Evolutionary conservation across 2,888 invertebrate species (phyloP).

Genomic region (Boloria euphrosyne): DNA sequence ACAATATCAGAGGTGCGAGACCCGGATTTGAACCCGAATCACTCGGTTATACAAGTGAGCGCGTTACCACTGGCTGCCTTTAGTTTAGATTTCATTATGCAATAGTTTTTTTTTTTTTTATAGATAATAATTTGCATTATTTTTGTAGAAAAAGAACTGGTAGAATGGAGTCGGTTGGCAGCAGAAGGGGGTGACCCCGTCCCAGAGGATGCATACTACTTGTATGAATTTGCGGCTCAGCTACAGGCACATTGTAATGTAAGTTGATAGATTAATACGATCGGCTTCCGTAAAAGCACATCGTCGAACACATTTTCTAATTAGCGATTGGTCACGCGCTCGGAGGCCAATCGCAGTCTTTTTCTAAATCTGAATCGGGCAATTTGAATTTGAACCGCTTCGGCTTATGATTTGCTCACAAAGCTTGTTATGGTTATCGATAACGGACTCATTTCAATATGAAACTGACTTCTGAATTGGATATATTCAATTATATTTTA

Average conservation of each 20-base stretch:
- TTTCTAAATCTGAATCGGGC: constrained; percentile 71
- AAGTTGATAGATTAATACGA: constrained; percentile 54
- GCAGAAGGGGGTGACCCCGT: constrained; percentile 46
- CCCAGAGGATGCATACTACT: constrained; percentile 80
- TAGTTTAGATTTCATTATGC: no score
- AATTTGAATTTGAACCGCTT: constrained; percentile 79
- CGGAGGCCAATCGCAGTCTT: constrained; percentile 63
- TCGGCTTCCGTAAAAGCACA: constrained; percentile 77
- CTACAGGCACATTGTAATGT: constrained; percentile 88
- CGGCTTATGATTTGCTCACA: constrained; percentile 51
- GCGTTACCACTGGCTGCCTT: no score
- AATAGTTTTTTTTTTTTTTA: no score
- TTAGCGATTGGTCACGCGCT: constrained; percentile 81
- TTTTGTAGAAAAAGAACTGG: constrained; percentile 58
- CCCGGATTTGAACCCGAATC: no score
- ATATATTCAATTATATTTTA: constrained; percentile 44
- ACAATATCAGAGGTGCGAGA: no score
- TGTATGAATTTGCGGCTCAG: constrained; percentile 87
- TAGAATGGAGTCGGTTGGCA: constrained; percentile 51
- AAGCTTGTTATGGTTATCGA: constrained; percentile 47
- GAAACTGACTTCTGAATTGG: constrained; percentile 43
- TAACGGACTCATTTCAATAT: constrained; percentile 45
- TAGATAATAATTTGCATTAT: neutral
- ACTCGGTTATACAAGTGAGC: no score
- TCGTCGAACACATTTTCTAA: constrained; percentile 74